phyloP scores from a whole-genome alignment of 1,140 invertebrate genomes.

The Probaryconus sp. region DNA sequence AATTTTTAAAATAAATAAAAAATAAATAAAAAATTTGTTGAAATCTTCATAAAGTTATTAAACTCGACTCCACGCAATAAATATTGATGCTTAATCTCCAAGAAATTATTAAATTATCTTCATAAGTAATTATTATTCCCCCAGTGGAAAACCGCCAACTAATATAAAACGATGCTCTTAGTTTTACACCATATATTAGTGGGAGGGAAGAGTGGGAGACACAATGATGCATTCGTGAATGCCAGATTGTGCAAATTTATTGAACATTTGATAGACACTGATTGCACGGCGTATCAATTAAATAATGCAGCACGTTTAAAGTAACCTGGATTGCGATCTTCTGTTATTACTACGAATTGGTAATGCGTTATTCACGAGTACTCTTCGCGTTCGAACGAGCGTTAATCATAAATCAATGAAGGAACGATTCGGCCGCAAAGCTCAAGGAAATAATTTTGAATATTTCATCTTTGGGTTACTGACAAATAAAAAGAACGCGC shows the following conservation, averaged over 20 bases:
- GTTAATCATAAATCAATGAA: conserved; percentile 30
- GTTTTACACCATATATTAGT: no score
- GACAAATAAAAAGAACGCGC: conserved; percentile 28
- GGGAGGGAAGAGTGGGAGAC: no score
- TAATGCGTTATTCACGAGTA: conserved; percentile 3
- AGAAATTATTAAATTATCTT: no score
- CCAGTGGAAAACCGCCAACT: no score
- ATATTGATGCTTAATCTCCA: no score
- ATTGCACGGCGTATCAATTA: conserved; percentile 37
- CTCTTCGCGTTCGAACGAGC: neutral
- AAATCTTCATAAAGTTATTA: no score
- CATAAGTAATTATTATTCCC: no score
- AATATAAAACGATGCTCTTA: no score
- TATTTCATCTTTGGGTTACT: conserved; percentile 29
- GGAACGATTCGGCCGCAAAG: neutral
- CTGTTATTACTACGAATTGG: conserved; percentile 18
- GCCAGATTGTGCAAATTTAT: conserved; percentile 35
- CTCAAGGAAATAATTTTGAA: conserved; percentile 15
- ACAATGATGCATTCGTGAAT: conserved; percentile 37
- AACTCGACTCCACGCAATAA: no score
- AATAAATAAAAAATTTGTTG: no score
- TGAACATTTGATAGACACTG: conserved; percentile 33
- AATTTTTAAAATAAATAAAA: no score
- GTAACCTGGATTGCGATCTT: conserved; percentile 34
- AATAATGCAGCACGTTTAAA: conserved; percentile 39